These are phyloP conservation scores for Rhyzopertha dominica DNA, from an alignment of 1,140 invertebrate genomes.

Conservation along the genomic window DNA sequence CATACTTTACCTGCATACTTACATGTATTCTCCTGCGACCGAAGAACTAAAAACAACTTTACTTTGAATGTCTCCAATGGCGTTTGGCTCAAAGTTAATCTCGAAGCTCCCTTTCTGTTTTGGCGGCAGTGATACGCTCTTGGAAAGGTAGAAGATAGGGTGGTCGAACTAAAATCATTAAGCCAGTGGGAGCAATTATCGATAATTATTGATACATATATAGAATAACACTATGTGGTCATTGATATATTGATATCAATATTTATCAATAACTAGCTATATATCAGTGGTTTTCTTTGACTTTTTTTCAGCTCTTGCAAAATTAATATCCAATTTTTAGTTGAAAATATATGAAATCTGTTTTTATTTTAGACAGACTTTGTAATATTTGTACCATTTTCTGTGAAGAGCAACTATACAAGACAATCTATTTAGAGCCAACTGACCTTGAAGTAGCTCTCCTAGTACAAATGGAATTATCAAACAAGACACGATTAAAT, in stretches of 20 bases:
- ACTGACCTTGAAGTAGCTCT: too few species aligned
- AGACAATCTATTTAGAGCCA: too few species aligned
- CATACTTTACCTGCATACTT: conserved; percentile 10
- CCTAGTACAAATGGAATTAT: too few species aligned
- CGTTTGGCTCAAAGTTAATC: conserved; percentile 26
- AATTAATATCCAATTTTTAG: too few species aligned
- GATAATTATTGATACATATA: not conserved
- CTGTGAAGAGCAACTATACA: too few species aligned
- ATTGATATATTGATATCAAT: not conserved
- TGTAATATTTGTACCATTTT: too few species aligned
- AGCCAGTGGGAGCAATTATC: not conserved
- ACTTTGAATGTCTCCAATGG: conserved; percentile 19
- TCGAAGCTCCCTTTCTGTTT: conserved; percentile 18
- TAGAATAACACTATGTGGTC: not conserved
- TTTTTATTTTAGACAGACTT: too few species aligned
- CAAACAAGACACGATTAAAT: too few species aligned
- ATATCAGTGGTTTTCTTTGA: too few species aligned
- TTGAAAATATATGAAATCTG: too few species aligned
- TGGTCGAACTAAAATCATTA: conserved; percentile 25
- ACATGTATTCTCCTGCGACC: conserved; percentile 27
- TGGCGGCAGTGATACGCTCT: conserved; percentile 3
- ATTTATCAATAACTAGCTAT: too few species aligned
- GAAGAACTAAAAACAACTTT: conserved; percentile 23
- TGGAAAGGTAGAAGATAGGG: conserved; percentile 21
- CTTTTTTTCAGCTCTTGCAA: too few species aligned